Conservation (phyloP, 2,888 invertebrate species). For the Gasteruption jaculator region DNA sequence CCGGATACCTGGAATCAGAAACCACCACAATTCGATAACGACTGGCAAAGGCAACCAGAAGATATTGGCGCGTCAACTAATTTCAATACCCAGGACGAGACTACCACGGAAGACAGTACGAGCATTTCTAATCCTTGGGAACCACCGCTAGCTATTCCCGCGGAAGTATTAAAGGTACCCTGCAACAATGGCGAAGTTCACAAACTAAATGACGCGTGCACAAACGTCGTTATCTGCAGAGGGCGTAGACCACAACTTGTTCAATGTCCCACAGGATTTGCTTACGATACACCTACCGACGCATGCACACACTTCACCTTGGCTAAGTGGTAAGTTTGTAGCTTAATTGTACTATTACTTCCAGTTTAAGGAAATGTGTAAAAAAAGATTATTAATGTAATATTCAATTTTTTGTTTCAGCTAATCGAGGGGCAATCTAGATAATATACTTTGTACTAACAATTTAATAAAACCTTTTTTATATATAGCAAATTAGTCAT, state of each 20-base stretch:
- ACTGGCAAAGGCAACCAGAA: constrained; percentile 22
- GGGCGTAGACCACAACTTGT: constrained; percentile 35
- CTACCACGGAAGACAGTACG: too few relatives aligned
- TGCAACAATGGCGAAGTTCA: constrained; percentile 39
- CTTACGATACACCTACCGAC: constrained; percentile 39
- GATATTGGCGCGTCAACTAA: too few relatives aligned
- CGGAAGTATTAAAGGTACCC: constrained; percentile 30
- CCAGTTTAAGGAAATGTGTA: constrained; percentile 17
- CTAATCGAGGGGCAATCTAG: constrained; percentile 26
- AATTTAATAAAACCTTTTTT: too few relatives aligned
- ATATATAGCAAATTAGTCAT: too few relatives aligned
- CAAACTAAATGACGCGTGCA: constrained; percentile 37
- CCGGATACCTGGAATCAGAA: constrained; percentile 36
- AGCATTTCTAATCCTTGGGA: constrained; percentile 34
- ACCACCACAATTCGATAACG: constrained; percentile 28
- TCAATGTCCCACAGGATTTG: constrained; percentile 33
- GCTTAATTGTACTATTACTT: constrained; percentile 1
- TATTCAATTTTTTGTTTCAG: constrained; percentile 24
- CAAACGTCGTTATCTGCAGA: constrained; percentile 39
- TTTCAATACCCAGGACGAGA: too few relatives aligned
- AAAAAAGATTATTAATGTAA: neutral
- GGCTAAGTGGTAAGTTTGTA: constrained; percentile 37
- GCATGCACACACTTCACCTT: constrained; percentile 35
- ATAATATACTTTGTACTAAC: constrained; percentile 22
- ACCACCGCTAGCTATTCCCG: constrained; percentile 31